Conservation (phyloP, 2,888 invertebrate genomes). For the Nephrotoma guestfalica region DNA sequence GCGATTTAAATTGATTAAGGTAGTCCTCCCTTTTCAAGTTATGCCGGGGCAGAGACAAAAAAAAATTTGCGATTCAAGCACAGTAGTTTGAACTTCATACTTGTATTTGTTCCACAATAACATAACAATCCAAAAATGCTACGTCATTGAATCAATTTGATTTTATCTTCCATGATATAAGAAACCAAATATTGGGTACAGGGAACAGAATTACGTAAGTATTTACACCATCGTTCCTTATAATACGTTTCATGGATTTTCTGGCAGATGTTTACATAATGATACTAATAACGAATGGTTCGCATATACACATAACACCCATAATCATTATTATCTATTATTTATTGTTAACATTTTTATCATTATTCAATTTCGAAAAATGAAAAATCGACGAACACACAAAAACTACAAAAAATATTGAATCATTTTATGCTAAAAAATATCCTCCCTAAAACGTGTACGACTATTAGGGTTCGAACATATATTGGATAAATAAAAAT, state of each 20-base stretch:
- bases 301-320: neutral
- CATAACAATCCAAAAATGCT: neutral
- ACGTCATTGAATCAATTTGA: neutral
- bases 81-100: too few relatives aligned
- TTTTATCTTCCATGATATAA: neutral
- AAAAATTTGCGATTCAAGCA: too few relatives aligned
- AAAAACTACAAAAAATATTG: neutral
- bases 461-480: too few relatives aligned
- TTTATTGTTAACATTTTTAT: neutral
- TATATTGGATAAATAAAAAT: neutral
- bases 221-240: neutral
- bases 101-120: neutral
- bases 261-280: neutral
- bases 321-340: neutral
- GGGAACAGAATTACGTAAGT: neutral
- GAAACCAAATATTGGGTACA: neutral
- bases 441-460: neutral
- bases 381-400: neutral
- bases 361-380: neutral
- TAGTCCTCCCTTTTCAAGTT: too few relatives aligned
- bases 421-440: neutral
- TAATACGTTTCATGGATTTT: neutral
- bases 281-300: neutral
- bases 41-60: too few relatives aligned
- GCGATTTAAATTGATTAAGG: too few relatives aligned